Evolutionary conservation across 2,113 vertebrate species (phyloP).

Genomic region (Nansenia antarctica): DNA sequence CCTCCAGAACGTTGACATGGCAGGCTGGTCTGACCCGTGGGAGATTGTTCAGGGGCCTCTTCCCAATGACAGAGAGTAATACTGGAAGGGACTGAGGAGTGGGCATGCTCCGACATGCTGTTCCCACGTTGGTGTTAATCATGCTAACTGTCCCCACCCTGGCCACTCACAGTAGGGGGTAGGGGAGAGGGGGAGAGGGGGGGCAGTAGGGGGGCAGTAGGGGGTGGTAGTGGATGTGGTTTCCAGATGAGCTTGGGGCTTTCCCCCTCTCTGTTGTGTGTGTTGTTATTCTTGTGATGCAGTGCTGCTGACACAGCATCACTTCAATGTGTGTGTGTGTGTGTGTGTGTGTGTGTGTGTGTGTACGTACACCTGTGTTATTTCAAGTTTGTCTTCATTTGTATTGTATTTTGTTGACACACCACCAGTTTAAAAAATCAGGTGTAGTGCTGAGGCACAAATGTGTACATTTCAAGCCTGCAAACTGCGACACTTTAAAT

Average conservation of each 20-base stretch:
- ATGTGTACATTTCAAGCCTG: no score
- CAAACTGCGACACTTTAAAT: no score
- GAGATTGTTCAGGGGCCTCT: not conserved
- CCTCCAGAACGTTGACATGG: conserved; percentile 33
- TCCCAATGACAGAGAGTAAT: not conserved
- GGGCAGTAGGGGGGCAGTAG: conserved; percentile 21
- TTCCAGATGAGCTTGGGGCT: conserved; percentile 66
- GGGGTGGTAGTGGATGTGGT: conserved; percentile 51
- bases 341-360: no score
- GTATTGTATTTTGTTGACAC: no score
- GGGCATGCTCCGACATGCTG: conserved; percentile 38
- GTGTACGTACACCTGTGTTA: no score
- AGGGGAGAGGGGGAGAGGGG: conserved; percentile 25
- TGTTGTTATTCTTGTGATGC: conserved; percentile 14
- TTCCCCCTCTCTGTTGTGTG: conserved; percentile 29
- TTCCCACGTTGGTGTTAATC: conserved; percentile 51
- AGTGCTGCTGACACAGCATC: conserved; percentile 37
- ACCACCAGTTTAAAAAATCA: no score
- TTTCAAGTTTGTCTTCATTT: no score
- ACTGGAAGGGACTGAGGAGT: not conserved
- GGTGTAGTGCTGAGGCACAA: no score
- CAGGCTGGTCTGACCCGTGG: conserved; percentile 29
- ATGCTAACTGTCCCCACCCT: conserved; percentile 50
- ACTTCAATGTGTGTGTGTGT: no score
- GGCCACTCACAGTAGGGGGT: conserved; percentile 44